phyloP scores from a whole-genome alignment of 1,140 invertebrate genomes.

The Aphidius gifuensis region DNA sequence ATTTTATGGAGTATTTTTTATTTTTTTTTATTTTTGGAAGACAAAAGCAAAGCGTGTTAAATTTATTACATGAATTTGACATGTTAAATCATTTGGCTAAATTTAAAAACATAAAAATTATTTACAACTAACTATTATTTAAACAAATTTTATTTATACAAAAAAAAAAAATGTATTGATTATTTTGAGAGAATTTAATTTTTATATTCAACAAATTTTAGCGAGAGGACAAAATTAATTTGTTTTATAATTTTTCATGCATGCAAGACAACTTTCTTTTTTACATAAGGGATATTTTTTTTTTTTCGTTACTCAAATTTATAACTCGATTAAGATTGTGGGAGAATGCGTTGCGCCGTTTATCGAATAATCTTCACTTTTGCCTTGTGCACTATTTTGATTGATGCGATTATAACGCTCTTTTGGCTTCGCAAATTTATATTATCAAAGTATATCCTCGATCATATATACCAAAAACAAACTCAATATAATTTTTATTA shows the following conservation, averaged over 20 bases:
- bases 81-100: no score
- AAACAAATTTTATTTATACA: no score
- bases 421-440: conserved; percentile 30
- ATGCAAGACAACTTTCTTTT: neutral
- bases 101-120: no score
- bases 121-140: no score
- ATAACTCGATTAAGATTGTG: neutral
- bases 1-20: no score
- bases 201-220: no score
- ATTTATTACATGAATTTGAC: no score
- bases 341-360: conserved; percentile 36
- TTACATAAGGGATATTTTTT: neutral
- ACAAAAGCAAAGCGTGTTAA: no score
- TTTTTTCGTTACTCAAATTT: neutral
- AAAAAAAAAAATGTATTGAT: no score
- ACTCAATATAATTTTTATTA: conserved; percentile 2
- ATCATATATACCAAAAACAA: neutral
- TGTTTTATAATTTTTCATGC: neutral
- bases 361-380: conserved; percentile 41
- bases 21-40: no score
- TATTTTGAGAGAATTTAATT: no score
- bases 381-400: conserved; percentile 38
- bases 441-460: conserved; percentile 8
- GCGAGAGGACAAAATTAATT: no score
- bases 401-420: conserved; percentile 44